These are phyloP conservation scores for Thereva nobilitata DNA, from an alignment of 2,888 invertebrate species.

Conservation along the genomic window DNA sequence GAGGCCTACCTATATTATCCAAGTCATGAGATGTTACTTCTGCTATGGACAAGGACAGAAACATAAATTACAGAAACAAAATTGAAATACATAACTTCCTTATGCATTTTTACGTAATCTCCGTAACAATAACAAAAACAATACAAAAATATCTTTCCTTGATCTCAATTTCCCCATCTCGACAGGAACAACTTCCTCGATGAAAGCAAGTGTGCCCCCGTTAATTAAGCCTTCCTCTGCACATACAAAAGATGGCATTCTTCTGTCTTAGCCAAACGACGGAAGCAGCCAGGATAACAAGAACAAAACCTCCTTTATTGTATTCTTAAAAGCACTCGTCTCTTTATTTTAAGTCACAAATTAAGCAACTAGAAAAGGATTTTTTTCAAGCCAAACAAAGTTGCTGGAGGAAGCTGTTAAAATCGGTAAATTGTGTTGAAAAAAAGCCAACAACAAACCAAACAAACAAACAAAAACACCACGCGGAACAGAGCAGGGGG, in stretches of 20 bases:
- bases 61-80: too few relatives aligned
- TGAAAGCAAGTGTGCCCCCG: not conserved
- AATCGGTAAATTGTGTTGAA: slow-evolving; percentile 40
- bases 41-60: too few relatives aligned
- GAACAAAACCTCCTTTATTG: not conserved
- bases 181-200: slow-evolving; percentile 31
- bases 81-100: too few relatives aligned
- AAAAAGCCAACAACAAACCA: slow-evolving; percentile 18
- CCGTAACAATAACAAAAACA: too few relatives aligned
- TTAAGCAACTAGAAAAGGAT: slow-evolving; percentile 16
- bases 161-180: slow-evolving; percentile 12
- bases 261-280: slow-evolving; percentile 13
- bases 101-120: too few relatives aligned
- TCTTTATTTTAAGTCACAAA: slow-evolving; percentile 10
- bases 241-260: not conserved
- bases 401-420: slow-evolving; percentile 38
- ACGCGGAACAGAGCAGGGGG: too few relatives aligned
- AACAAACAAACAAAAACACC: too few relatives aligned
- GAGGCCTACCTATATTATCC: too few relatives aligned
- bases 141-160: slow-evolving; percentile 24
- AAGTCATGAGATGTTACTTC: too few relatives aligned
- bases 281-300: slow-evolving; percentile 25
- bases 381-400: not conserved
- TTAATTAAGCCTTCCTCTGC: slow-evolving; percentile 32
- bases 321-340: slow-evolving; percentile 1